These are phyloP conservation scores for Zaprionus lachaisei DNA, from an alignment of 1,140 invertebrate genomes.

Conservation along the genomic window DNA sequence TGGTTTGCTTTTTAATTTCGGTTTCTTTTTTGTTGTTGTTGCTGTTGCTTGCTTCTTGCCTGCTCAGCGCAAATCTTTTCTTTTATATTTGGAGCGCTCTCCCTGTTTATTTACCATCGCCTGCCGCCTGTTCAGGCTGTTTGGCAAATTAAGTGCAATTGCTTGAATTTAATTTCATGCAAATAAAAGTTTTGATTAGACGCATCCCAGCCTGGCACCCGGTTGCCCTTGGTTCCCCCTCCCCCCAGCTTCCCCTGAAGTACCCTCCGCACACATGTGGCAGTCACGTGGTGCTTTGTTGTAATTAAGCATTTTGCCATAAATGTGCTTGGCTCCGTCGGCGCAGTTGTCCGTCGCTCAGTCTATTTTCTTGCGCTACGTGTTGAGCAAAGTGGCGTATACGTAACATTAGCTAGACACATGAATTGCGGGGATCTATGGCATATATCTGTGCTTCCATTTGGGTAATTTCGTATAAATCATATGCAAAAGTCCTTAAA, in stretches of 20 bases:
- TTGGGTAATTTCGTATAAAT: slow-evolving; percentile 19
- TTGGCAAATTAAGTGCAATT: slow-evolving; percentile 83
- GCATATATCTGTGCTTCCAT: slow-evolving; percentile 22
- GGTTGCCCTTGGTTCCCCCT: slow-evolving; percentile 1
- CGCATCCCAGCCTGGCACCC: slow-evolving; percentile 28
- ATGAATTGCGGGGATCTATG: not conserved
- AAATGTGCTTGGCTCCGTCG: slow-evolving; percentile 45
- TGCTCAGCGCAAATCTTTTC: slow-evolving; percentile 49
- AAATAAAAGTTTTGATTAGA: slow-evolving; percentile 84
- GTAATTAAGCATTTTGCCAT: slow-evolving; percentile 76
- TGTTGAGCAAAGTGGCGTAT: slow-evolving; percentile 59
- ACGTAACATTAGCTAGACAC: slow-evolving; percentile 49
- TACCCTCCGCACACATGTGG: slow-evolving; percentile 55
- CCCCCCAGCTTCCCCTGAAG: not conserved
- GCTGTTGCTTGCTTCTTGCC: slow-evolving; percentile 1
- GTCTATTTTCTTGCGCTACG: slow-evolving; percentile 29
- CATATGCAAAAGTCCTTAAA: not conserved
- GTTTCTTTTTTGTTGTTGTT: slow-evolving; percentile 34
- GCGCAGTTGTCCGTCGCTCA: slow-evolving; percentile 12
- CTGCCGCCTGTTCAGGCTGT: slow-evolving; percentile 54
- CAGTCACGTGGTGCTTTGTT: slow-evolving; percentile 54
- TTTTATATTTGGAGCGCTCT: slow-evolving; percentile 51
- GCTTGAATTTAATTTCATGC: slow-evolving; percentile 83
- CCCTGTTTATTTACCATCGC: slow-evolving; percentile 77
- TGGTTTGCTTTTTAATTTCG: slow-evolving; percentile 78